Base-by-base conservation (phyloP, 2,113 vertebrate genomes). In the Mesoclemmys tuberculata region DNA sequence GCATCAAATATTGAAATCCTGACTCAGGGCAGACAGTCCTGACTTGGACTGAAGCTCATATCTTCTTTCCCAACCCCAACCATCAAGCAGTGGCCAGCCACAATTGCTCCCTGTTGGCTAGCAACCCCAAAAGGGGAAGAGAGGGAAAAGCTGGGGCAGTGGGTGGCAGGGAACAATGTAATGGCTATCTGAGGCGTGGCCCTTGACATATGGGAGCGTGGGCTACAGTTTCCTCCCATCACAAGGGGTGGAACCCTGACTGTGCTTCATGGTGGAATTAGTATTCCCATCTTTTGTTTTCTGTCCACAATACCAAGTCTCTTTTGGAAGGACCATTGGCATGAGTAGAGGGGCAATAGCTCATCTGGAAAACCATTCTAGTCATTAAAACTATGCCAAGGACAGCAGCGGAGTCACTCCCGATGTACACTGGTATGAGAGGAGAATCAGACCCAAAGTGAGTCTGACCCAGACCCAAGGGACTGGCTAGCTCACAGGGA, bases 51-150 rank as follows among this genome's bases (percentile, higher is more conserved):
- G 29, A 22, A 68, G 49, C 92, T 5, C 44, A 44, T 38, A 6
- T 80, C 16, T 88, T 90, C 71, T 85, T 26, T 44, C 38, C 41
- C 35, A 68, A 16, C 61, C 10, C 24, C 10, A 75, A 22, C 41
- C 19, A 22, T 22, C 68, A 41, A 41, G n/a, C 5, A 10, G 10
- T 84, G 9, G 16, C 16, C 8, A 75, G 41, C 4, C 8, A 46
- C 31, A 19, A 21, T 10, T 0, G 0, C 44, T 78, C 58, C 84
- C 48, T 48, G 16, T 8, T 26, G 5, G 31, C 11, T 77, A 55
- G 31, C 55, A 80, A 56, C 61, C 14, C 8, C 49, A 79, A 19
- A 84, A 24, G 56, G 44, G 22, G 44, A 27, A 85, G 8, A 84
- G 46, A 75, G 55, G 14, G 22, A 58, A 49, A 0, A 6, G 61